Evolutionary conservation across 2,797 vertebrate species (phyloP).

Genomic region (Hemitrygon akajei): DNA sequence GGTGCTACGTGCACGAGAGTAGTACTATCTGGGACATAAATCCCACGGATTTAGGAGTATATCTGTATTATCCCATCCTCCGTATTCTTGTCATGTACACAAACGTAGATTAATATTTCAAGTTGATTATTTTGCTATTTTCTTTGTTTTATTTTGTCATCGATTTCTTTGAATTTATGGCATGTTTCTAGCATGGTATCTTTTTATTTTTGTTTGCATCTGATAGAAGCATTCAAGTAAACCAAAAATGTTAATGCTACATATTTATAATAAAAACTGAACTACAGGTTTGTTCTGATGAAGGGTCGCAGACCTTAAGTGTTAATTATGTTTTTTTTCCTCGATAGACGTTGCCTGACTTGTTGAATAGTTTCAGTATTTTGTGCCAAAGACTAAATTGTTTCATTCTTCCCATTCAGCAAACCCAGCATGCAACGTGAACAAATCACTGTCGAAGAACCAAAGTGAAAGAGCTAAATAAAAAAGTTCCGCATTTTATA

Average conservation of each 20-base stretch:
- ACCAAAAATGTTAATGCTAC: too few species aligned
- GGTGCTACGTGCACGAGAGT: too few species aligned
- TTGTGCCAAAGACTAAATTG: not conserved
- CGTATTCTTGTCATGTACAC: not conserved
- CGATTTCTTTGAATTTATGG: not conserved
- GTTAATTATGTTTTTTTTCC: too few species aligned
- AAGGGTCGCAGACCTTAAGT: too few species aligned
- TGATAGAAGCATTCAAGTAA: not conserved
- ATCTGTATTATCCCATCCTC: too few species aligned
- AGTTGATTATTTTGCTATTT: not conserved
- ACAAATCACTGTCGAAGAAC: not conserved
- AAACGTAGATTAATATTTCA: not conserved
- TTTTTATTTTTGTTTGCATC: not conserved
- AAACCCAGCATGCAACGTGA: not conserved
- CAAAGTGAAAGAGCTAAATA: not conserved
- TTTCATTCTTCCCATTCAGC: not conserved
- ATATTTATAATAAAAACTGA: too few species aligned
- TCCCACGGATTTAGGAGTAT: too few species aligned
- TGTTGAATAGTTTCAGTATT: too few species aligned
- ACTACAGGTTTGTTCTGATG: too few species aligned
- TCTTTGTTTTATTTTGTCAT: not conserved
- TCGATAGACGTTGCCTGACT: too few species aligned
- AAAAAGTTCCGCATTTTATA: not conserved
- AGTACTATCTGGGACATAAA: too few species aligned
- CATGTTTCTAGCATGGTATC: not conserved